Base-by-base conservation (phyloP, 1,140 invertebrate species). In the Armadillidium nasatum region DNA sequence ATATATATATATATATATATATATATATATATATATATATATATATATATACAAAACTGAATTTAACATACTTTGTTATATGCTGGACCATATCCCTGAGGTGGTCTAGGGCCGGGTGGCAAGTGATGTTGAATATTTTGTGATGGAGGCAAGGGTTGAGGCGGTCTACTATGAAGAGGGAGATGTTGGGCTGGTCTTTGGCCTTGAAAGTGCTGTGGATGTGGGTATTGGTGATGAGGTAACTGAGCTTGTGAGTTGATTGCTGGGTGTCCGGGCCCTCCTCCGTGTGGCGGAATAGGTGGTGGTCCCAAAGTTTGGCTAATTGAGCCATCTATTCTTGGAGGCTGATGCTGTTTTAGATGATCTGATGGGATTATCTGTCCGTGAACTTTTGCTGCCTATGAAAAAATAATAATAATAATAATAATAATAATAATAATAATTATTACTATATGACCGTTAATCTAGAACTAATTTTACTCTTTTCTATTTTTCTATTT, bases 91-190 rank as follows among this genome's bases (percentile, higher is more conserved):
- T 15, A 45, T n/a, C 9, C n/a, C 33, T 10, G 71, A 73, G 81
- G 76, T 80, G 80, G 10, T 76, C 77, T 33, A 13, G 23, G 70
- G 13, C 60, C 19, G 43, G 79, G 77, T 43, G 44, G 76, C 13
- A 79, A 78, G n/a, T 78, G 77, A 19, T 45, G 74, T 6, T 50
- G 10, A n/a, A 60, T 50, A 19, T 71, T 54, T 21, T 72, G 73
- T 13, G 74, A 21, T 69, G 67, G 79, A 10, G 60, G 60, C 23
- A 19, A 43, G 15, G 44, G n/a, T 71, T 69, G 68, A 7, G 54
- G 60, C 50, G 74, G 70, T 50, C 46, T 50, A 15, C 46, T 50
- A 15, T 50, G 46, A 15, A 15, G 46, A 50, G 46, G 46, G 15
- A 50, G 46, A 50, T 74, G 72, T 7, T 50, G 72, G n/a, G 45